Evolutionary conservation across 2,113 vertebrate species (phyloP).

Genomic region (Sylvia atricapilla): DNA sequence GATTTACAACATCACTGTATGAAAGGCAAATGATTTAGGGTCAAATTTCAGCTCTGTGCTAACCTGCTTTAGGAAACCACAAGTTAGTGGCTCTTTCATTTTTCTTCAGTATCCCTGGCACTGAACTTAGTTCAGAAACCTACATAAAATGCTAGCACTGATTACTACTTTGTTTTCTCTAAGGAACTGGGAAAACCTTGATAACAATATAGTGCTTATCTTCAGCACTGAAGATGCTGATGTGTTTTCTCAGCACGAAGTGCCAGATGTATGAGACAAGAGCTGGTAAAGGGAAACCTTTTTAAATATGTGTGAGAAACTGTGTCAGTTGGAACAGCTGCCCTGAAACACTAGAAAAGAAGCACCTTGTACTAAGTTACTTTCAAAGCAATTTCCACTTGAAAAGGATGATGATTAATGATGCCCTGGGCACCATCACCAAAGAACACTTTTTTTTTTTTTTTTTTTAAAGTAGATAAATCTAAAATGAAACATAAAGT

Average conservation of each 20-base stretch:
- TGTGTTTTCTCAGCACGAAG: neutral
- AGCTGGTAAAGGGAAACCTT: neutral
- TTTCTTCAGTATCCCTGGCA: neutral
- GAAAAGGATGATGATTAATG: neutral
- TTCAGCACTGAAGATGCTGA: neutral
- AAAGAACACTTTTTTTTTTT: neutral
- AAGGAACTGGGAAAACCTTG: neutral
- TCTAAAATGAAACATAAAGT: neutral
- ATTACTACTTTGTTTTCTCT: neutral
- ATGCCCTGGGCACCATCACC: neutral
- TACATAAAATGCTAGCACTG: neutral
- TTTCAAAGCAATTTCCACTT: neutral
- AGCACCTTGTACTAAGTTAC: neutral
- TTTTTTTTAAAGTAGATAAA: neutral
- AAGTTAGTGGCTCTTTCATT: neutral
- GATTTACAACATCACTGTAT: neutral
- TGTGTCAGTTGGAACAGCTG: neutral
- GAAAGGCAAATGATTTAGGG: neutral
- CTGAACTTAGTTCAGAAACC: neutral
- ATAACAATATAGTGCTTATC: neutral
- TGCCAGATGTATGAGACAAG: neutral
- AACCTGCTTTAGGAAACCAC: conserved; percentile 19
- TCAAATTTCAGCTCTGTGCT: conserved; percentile 17
- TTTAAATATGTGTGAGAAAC: neutral
- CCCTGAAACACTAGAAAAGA: neutral